Evolutionary conservation across 1,140 invertebrate species (phyloP), one percentile per base, ranked within the genome.

Genomic region (Drosophila subobscura): DNA sequence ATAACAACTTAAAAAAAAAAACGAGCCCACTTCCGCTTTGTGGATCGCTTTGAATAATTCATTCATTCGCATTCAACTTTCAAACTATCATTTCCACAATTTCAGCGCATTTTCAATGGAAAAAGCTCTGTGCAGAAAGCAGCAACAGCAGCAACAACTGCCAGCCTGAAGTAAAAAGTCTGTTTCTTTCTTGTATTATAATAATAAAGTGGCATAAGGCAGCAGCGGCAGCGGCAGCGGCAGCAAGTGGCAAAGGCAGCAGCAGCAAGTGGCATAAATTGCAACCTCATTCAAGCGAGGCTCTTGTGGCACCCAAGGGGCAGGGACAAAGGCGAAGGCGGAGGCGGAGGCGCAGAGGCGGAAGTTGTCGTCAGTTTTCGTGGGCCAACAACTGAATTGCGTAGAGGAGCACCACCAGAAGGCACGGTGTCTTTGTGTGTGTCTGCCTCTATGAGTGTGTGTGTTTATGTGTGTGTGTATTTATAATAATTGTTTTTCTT

Each of bases 241-340:
- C 25, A 27, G 25, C 25, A 29, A 29, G 27, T 29, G 27, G 27
- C 27, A 29, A 29, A 29, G 27, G 64, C 59, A 29, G 60, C 60
- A 81, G 71, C 65, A 73, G 70, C 71, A 81, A 86, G 83, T 81
- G 81, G 81, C 81, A 86, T 86, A 86, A 86, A 86, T 86, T 86
- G 81, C 81, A 86, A 85, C 65, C 81, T 86, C 81, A 86, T 86
- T 88, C 83, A 86, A 64, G 57, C 77, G 61, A 64, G 33, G 33
- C 33, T 37, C 59, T 74, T 51, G 71, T 57, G 70, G 71, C 59
- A 59, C 22, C 45, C 45, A 22, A 37, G 29, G 2, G 29, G 10
- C 33, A 33, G 8, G 8, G 29, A 0, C 6, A 6, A 33, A 51
- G 33, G 20, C 22, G 29, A 29, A 29, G 41, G n/a, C 25, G 4